These are phyloP conservation scores for Tragulus kanchil DNA, from an alignment of 2,113 vertebrate genomes.

Conservation along the genomic window DNA sequence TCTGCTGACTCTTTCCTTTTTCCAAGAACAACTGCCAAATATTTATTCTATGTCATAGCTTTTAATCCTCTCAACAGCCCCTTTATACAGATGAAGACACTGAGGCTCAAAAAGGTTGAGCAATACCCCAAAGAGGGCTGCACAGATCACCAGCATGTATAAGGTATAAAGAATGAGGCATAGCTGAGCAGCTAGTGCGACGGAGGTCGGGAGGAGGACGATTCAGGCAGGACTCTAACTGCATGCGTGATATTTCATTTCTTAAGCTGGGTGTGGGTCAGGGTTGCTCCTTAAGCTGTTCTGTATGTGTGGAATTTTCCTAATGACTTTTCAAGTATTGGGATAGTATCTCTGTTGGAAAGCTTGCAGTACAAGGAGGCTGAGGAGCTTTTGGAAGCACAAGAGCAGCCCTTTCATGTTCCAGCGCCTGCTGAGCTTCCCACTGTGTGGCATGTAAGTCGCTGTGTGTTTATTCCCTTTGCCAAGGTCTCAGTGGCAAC, in stretches of 20 bases:
- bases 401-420: not conserved
- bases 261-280: not conserved
- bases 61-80: not conserved
- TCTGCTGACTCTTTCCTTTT: conserved; percentile 65
- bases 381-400: not conserved
- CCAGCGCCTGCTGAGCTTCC: not conserved
- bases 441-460: not conserved
- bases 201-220: not conserved
- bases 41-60: conserved; percentile 51
- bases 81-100: conserved; percentile 18
- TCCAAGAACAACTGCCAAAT: conserved; percentile 4
- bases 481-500: not conserved
- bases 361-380: not conserved
- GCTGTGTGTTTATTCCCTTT: not conserved
- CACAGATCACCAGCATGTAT: not conserved
- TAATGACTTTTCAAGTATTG: not conserved
- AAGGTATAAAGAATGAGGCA: not conserved
- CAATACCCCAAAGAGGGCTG: not conserved
- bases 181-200: not conserved
- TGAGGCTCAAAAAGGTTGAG: conserved; percentile 13
- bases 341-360: not conserved
- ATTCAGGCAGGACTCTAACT: not conserved
- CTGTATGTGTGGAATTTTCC: not conserved
- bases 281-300: not conserved
- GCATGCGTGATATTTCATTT: not conserved